Conservation (phyloP, 2,888 invertebrate genomes). For the Plebejus melissa region DNA sequence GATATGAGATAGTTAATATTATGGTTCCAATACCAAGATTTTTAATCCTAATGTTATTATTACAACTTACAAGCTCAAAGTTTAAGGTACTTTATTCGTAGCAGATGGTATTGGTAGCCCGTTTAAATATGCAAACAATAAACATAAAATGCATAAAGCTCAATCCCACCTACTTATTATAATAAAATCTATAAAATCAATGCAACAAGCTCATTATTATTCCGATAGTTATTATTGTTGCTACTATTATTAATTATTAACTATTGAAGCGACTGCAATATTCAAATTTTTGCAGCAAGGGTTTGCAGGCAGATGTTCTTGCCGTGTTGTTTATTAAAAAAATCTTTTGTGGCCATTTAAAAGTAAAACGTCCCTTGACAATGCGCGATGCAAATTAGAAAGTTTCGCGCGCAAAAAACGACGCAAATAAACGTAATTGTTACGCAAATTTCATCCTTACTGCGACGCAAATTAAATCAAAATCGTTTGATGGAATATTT, state of each 20-base stretch:
- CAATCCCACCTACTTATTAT: neutral
- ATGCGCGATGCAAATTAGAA: conserved; percentile 77
- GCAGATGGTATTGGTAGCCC: neutral
- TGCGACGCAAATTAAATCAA: conserved; percentile 40
- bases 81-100: neutral
- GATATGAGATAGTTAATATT: too few species aligned
- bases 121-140: neutral
- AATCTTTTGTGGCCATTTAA: conserved; percentile 77
- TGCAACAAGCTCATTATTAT: conserved; percentile 18
- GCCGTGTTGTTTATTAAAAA: conserved; percentile 71
- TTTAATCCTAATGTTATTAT: too few species aligned
- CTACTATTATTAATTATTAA: conserved; percentile 6
- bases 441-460: conserved; percentile 49
- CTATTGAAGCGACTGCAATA: conserved; percentile 38
- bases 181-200: neutral
- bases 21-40: neutral
- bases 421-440: conserved; percentile 39
- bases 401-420: conserved; percentile 42
- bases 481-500: conserved; percentile 42
- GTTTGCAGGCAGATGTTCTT: conserved; percentile 67
- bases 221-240: neutral
- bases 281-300: conserved; percentile 44
- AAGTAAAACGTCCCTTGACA: conserved; percentile 69
- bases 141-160: neutral
- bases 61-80: too few species aligned